Evolutionary conservation across 2,113 vertebrate genomes (phyloP).

Genomic region (Gallinago undulata): DNA sequence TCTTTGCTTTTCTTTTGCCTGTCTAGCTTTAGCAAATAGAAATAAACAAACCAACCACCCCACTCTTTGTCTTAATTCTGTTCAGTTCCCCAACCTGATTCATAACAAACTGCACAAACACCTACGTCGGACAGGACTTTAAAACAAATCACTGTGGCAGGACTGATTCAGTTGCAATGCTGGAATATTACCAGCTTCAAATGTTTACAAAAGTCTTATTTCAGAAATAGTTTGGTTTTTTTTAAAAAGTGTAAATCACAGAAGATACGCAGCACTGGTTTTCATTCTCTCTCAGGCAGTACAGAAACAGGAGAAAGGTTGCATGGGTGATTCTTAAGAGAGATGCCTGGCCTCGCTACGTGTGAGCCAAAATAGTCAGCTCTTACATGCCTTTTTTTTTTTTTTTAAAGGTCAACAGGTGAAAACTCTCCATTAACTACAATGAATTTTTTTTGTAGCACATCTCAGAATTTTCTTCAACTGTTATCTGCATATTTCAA

Average conservation of each 20-base stretch:
- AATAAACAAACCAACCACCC: background rate
- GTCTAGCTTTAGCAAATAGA: background rate
- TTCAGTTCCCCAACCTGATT: background rate
- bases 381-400: background rate
- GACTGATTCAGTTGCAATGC: background rate
- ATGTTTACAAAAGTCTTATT: background rate
- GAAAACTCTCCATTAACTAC: background rate
- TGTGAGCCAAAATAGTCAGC: background rate
- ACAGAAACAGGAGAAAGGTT: background rate
- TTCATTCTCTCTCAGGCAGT: background rate
- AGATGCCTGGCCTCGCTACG: accelerated
- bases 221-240: background rate
- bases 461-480: background rate
- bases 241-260: background rate
- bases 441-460: background rate
- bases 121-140: background rate
- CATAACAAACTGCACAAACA: background rate
- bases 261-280: background rate
- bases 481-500: background rate
- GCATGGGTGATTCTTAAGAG: background rate
- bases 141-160: background rate
- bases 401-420: background rate
- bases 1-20: background rate
- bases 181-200: background rate
- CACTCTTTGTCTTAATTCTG: background rate